Evolutionary conservation across 2,888 invertebrate genomes (phyloP).

Genomic region (Mystacides longicornis): DNA sequence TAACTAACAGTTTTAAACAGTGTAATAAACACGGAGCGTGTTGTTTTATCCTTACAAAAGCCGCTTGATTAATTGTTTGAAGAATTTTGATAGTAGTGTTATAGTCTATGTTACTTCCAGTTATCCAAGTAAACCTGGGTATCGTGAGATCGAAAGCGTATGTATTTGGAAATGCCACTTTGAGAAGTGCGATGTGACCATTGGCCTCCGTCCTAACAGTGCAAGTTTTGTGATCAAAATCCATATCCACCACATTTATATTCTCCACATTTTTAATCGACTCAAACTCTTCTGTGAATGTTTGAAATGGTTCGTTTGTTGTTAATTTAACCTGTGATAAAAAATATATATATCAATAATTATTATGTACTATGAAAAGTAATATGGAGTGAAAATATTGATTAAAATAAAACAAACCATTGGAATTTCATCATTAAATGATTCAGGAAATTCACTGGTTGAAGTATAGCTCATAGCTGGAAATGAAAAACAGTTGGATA

Average conservation of each 20-base stretch:
- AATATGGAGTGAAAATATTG: not conserved
- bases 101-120: conserved; percentile 58
- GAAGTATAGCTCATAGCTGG: conserved; percentile 43
- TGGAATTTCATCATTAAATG: conserved; percentile 37
- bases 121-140: conserved; percentile 47
- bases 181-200: conserved; percentile 47
- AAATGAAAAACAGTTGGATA: conserved; percentile 26
- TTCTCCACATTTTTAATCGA: conserved; percentile 47
- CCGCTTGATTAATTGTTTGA: conserved; percentile 73
- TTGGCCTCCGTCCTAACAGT: conserved; percentile 50
- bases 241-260: conserved; percentile 51
- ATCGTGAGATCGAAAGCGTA: conserved; percentile 40
- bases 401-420: conserved; percentile 33
- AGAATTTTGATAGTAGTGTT: conserved; percentile 64
- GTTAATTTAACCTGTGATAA: conserved; percentile 38
- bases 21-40: conserved; percentile 83
- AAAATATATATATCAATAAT: not conserved
- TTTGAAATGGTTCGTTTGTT: conserved; percentile 34
- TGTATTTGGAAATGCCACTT: conserved; percentile 54
- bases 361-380: not conserved
- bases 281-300: conserved; percentile 47
- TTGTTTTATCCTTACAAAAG: conserved; percentile 74
- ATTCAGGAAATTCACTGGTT: conserved; percentile 39
- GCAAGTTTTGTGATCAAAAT: conserved; percentile 51
- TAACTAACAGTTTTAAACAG: conserved; percentile 57